Percentiles rank a stretch among this genome's conserved stretches.
Evolutionary conservation across 2,888 invertebrate genomes (phyloP).

Genomic region (Campoplex nolae): DNA sequence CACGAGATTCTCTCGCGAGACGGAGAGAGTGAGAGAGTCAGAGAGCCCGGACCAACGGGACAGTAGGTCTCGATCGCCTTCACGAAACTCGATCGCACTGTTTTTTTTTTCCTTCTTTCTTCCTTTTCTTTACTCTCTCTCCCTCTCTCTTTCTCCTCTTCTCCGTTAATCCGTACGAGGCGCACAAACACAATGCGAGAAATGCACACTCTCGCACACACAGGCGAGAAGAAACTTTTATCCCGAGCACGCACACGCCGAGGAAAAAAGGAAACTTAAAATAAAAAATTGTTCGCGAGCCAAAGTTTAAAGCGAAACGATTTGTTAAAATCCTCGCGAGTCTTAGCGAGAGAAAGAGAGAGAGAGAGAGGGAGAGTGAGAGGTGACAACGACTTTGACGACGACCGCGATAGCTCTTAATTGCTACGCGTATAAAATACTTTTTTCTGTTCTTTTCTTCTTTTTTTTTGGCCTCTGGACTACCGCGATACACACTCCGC

Average conservation of each 20-base stretch:
- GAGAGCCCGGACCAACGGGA: slow-evolving; percentile 59
- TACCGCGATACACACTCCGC: slow-evolving; percentile 41
- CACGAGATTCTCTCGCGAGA: slow-evolving; percentile 23
- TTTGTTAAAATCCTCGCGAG: slow-evolving; percentile 16
- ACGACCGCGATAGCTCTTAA: slow-evolving; percentile 25
- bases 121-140: slow-evolving; percentile 25
- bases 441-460: not conserved
- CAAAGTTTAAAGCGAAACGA: slow-evolving; percentile 62
- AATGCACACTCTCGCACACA: slow-evolving; percentile 17
- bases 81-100: slow-evolving; percentile 60
- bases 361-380: slow-evolving; percentile 27
- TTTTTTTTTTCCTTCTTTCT: slow-evolving; percentile 46
- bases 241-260: slow-evolving; percentile 32
- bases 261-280: slow-evolving; percentile 64
- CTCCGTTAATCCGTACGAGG: slow-evolving; percentile 8
- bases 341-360: not conserved
- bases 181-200: slow-evolving; percentile 21
- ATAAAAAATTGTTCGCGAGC: slow-evolving; percentile 43
- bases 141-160: slow-evolving; percentile 22
- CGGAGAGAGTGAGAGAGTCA: slow-evolving; percentile 37
- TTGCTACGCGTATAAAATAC: slow-evolving; percentile 19
- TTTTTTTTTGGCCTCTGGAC: slow-evolving; percentile 23
- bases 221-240: slow-evolving; percentile 36
- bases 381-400: slow-evolving; percentile 22
- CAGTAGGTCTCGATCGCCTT: slow-evolving; percentile 68